Evolutionary conservation across 2,888 invertebrate genomes (phyloP).

Genomic region (Amiota minor): DNA sequence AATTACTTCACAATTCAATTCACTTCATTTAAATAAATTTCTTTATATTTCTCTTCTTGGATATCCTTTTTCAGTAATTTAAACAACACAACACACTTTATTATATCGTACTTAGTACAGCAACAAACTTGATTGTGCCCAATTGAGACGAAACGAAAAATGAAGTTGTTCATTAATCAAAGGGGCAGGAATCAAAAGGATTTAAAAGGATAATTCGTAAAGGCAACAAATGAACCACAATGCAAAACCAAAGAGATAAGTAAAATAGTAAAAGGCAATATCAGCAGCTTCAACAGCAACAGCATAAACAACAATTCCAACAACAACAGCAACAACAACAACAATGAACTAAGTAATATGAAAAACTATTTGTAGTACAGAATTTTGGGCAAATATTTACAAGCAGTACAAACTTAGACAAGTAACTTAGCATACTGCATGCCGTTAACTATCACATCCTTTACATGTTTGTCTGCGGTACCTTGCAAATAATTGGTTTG

Average conservation of each 20-base stretch:
- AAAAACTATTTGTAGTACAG: too few species aligned
- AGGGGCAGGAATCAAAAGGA: background rate
- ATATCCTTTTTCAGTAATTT: background rate
- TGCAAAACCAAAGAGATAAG: too few species aligned
- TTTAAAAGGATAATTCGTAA: background rate
- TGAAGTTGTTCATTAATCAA: background rate
- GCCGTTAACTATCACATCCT: background rate
- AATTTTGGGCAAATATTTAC: too few species aligned
- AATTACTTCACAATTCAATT: conserved; percentile 8
- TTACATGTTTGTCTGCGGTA: background rate
- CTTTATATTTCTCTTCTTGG: too few species aligned
- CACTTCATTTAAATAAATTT: background rate
- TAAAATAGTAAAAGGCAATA: too few species aligned
- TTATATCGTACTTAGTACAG: background rate
- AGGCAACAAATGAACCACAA: too few species aligned
- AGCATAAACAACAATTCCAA: background rate
- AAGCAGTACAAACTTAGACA: background rate
- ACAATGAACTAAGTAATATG: background rate
- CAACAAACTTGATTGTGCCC: background rate
- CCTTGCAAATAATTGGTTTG: conserved; percentile 32
- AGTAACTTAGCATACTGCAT: background rate
- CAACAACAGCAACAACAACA: background rate
- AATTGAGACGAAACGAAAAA: background rate
- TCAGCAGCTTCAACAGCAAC: too few species aligned
- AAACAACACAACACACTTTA: background rate